Percentiles rank a stretch among this genome's conserved stretches.
phyloP scores from a whole-genome alignment of 2,888 invertebrate species.

The Noctua fimbriata region DNA sequence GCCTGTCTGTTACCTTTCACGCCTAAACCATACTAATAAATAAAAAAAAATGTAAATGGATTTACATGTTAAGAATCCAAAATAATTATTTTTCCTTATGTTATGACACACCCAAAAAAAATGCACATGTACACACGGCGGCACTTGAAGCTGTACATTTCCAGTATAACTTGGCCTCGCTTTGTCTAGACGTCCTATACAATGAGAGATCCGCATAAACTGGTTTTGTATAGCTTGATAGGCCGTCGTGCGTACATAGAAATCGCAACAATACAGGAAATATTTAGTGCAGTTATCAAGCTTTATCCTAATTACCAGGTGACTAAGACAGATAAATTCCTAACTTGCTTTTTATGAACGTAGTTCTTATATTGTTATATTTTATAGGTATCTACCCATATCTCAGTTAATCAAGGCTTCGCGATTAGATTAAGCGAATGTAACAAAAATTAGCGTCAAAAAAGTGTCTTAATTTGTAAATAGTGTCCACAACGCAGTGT shows the following conservation, averaged over 20 bases:
- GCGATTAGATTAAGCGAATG: conserved; percentile 10
- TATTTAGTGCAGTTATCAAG: background rate
- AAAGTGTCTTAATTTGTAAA: conserved; percentile 7
- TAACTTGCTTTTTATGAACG: background rate
- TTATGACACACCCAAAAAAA: background rate
- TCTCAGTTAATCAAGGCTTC: conserved; percentile 8
- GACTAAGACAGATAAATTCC: conserved; percentile 7
- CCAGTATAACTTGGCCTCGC: too few relatives aligned
- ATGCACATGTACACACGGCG: too few relatives aligned
- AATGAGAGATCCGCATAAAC: too few relatives aligned
- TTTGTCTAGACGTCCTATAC: too few relatives aligned
- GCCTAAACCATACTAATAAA: background rate
- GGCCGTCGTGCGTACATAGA: too few relatives aligned
- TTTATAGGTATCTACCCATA: conserved; percentile 12
- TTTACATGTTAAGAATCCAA: background rate
- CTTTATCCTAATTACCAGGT: conserved; percentile 11
- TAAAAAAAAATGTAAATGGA: background rate
- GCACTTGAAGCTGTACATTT: too few relatives aligned
- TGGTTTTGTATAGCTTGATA: too few relatives aligned
- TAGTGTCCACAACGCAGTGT: background rate
- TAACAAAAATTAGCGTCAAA: conserved; percentile 6
- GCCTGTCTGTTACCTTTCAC: background rate
- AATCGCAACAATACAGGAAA: background rate
- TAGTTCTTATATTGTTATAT: background rate
- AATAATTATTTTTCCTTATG: background rate